Evolutionary conservation across 2,888 invertebrate genomes (phyloP).

Genomic region (Chaetogeoica ovagalla): DNA sequence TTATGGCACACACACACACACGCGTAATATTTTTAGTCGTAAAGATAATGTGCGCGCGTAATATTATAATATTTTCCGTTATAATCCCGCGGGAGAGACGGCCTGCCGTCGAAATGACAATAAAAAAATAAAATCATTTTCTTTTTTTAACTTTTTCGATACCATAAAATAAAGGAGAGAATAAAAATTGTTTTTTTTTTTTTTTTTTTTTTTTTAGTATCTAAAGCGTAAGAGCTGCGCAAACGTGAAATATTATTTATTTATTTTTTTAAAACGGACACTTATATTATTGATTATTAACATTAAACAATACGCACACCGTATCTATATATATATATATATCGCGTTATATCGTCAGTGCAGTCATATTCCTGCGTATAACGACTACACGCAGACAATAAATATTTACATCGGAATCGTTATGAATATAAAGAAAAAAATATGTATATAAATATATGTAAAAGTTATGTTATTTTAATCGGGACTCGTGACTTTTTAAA

Average conservation of each 20-base stretch:
- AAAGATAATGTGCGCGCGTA: background rate
- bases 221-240: background rate
- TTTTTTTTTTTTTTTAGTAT: background rate
- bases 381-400: too few relatives aligned
- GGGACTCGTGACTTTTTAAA: background rate
- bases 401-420: too few relatives aligned
- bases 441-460: background rate
- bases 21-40: background rate
- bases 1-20: background rate
- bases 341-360: too few relatives aligned
- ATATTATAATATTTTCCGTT: conserved; percentile 1
- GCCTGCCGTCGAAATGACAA: conserved; percentile 6
- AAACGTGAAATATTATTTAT: conserved; percentile 1
- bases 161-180: conserved; percentile 10
- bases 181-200: background rate
- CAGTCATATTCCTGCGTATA: too few relatives aligned
- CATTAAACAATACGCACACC: background rate
- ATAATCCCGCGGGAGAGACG: conserved; percentile 9
- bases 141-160: too few relatives aligned
- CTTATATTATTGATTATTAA: conserved; percentile 15
- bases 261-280: background rate
- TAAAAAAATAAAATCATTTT: too few relatives aligned
- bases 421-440: background rate
- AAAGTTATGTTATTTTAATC: background rate
- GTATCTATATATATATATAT: too few relatives aligned